These are phyloP conservation scores for Diacarnus erythraeanus DNA, from an alignment of 37 sponge, comb jelly and placozoan genomes.

Conservation along the genomic window DNA sequence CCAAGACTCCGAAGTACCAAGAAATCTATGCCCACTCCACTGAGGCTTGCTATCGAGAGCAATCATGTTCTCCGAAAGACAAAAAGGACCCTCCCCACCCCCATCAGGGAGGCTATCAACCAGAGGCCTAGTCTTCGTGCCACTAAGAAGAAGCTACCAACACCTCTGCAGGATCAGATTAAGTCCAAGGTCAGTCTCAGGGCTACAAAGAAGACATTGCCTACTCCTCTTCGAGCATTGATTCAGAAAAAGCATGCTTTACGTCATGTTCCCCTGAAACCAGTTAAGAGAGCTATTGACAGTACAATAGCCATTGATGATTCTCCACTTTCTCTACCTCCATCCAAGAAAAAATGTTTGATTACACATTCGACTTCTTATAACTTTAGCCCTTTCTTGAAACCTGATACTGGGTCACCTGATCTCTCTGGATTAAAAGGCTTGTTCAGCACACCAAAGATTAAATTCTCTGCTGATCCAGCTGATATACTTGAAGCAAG, in stretches of 20 bases:
- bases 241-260: constrained; percentile 35
- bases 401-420: neutral
- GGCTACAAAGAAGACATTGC: constrained; percentile 36
- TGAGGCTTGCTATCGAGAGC: constrained; percentile 27
- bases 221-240: constrained; percentile 54
- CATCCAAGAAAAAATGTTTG: constrained; percentile 42
- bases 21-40: constrained; percentile 58
- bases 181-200: constrained; percentile 15
- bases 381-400: constrained; percentile 27
- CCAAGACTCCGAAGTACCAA: constrained; percentile 37
- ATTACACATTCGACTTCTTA: constrained; percentile 18
- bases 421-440: constrained; percentile 12
- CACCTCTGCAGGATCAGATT: constrained; percentile 60
- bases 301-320: constrained; percentile 19
- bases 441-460: constrained; percentile 40
- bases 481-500: constrained; percentile 7
- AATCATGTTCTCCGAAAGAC: constrained; percentile 24
- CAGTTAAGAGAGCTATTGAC: constrained; percentile 25
- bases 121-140: constrained; percentile 10
- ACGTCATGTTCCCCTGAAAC: constrained; percentile 4
- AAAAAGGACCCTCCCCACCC: constrained; percentile 41
- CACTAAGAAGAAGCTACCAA: constrained; percentile 40
- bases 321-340: constrained; percentile 39
- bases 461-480: constrained; percentile 8
- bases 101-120: constrained; percentile 36